Percentiles rank a stretch among this genome's conserved stretches.
These are phyloP conservation scores for Drosophila arawakana DNA, from an alignment of 1,140 invertebrate species.

Conservation along the genomic window DNA sequence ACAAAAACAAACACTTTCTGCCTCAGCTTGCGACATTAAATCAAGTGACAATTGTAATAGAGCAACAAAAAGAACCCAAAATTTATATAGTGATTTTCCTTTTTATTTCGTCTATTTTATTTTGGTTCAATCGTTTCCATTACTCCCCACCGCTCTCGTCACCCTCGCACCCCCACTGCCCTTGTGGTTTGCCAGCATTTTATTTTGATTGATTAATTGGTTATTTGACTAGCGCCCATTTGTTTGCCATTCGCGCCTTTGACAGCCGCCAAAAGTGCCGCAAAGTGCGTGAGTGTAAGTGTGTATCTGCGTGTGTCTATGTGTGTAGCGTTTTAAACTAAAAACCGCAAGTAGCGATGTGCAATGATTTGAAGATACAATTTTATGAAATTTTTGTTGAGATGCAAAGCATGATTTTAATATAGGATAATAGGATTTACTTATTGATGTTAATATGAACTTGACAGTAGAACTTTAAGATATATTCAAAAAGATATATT, in stretches of 20 bases:
- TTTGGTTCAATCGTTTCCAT: conserved; percentile 5
- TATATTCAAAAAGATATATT: too few species aligned
- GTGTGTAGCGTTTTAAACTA: conserved; percentile 14
- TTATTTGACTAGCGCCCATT: conserved; percentile 64
- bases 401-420: too few species aligned
- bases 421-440: too few species aligned
- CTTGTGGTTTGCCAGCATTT: neutral
- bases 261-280: conserved; percentile 41
- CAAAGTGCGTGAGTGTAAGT: conserved; percentile 11
- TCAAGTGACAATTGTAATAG: conserved; percentile 71
- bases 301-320: conserved; percentile 15
- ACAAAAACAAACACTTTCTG: conserved; percentile 30
- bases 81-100: neutral
- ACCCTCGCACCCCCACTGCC: neutral
- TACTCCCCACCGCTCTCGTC: neutral
- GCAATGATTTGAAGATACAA: too few species aligned
- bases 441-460: too few species aligned
- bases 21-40: conserved; percentile 49
- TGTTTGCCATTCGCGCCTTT: conserved; percentile 48
- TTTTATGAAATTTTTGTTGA: too few species aligned
- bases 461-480: too few species aligned
- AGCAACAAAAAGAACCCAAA: conserved; percentile 22
- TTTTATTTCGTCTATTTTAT: too few species aligned
- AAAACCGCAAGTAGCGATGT: neutral
- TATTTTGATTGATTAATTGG: conserved; percentile 75